A percentile compares a stretch with the other conserved stretches of the same genome.
Conservation (phyloP, 2,888 invertebrate species). For the Laspeyria flexula region DNA sequence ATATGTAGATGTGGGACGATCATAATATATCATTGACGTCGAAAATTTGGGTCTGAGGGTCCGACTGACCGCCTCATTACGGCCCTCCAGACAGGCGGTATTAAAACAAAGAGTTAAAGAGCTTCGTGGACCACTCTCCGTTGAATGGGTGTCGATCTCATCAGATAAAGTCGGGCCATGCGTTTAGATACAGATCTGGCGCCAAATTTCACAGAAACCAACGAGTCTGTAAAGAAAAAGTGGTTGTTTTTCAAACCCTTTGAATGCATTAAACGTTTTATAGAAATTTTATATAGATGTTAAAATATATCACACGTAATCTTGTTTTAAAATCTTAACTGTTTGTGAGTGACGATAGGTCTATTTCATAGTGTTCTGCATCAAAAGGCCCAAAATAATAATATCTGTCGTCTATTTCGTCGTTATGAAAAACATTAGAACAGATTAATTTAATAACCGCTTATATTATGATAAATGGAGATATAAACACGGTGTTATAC, state of each 20-base stretch:
- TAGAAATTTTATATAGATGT: neutral
- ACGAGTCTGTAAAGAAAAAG: constrained; percentile 48
- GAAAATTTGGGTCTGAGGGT: constrained; percentile 10
- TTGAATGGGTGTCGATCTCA: constrained; percentile 73
- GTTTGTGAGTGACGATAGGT: neutral
- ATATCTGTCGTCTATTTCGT: too few species aligned
- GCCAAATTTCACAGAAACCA: constrained; percentile 81
- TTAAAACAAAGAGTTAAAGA: constrained; percentile 73
- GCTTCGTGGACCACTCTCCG: constrained; percentile 48
- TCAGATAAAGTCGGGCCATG: constrained; percentile 62
- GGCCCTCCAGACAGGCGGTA: constrained; percentile 58
- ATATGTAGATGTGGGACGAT: constrained; percentile 37
- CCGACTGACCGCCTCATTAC: constrained; percentile 57
- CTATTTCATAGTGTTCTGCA: neutral
- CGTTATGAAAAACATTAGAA: too few species aligned
- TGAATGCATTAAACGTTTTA: constrained; percentile 11
- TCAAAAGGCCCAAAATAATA: too few species aligned
- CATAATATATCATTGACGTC: constrained; percentile 53
- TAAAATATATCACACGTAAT: neutral
- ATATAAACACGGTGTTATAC: too few species aligned
- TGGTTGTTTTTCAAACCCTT: constrained; percentile 48
- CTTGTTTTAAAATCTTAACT: constrained; percentile 1
- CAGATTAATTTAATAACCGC: too few species aligned
- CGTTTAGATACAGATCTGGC: constrained; percentile 74
- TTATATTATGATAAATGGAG: too few species aligned